Conservation (phyloP, 2,888 invertebrate species). For the Polyploca ridens region DNA sequence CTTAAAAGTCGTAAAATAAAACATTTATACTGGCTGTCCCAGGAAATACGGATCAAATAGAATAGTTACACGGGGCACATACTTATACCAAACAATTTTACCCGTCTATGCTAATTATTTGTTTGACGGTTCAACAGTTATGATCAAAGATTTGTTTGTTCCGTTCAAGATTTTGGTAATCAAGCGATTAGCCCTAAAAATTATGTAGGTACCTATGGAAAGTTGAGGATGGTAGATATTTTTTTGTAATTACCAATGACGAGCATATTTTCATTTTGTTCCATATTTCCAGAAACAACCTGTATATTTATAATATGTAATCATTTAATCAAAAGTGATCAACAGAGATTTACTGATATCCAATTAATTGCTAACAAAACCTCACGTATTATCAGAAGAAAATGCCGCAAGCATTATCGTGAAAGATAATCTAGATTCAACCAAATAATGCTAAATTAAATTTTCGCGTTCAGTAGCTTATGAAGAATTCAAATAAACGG, state of each 20-base stretch:
- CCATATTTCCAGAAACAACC: neutral
- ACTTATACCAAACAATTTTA: too few relatives aligned
- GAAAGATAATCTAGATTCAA: slow-evolving; percentile 1
- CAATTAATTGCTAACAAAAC: neutral
- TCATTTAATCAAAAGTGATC: neutral
- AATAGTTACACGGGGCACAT: too few relatives aligned
- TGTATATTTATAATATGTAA: neutral
- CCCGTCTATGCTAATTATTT: too few relatives aligned
- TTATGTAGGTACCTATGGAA: too few relatives aligned
- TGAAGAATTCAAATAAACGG: neutral
- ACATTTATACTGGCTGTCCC: neutral
- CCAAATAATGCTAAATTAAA: neutral
- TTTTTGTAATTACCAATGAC: too few relatives aligned
- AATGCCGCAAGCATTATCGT: neutral
- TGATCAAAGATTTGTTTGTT: too few relatives aligned
- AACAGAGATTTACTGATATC: neutral
- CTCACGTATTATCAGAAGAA: neutral
- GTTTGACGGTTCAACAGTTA: too few relatives aligned
- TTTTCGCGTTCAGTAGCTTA: slow-evolving; percentile 3
- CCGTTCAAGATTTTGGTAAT: too few relatives aligned
- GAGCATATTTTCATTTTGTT: too few relatives aligned
- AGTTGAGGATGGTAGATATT: too few relatives aligned
- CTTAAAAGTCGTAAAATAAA: neutral
- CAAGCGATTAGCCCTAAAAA: too few relatives aligned
- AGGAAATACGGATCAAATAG: too few relatives aligned